Percentiles rank a stretch among this genome's conserved stretches.
These are phyloP conservation scores for Chloropsis cyanopogon DNA, from an alignment of 2,113 vertebrate genomes.

Conservation along the genomic window DNA sequence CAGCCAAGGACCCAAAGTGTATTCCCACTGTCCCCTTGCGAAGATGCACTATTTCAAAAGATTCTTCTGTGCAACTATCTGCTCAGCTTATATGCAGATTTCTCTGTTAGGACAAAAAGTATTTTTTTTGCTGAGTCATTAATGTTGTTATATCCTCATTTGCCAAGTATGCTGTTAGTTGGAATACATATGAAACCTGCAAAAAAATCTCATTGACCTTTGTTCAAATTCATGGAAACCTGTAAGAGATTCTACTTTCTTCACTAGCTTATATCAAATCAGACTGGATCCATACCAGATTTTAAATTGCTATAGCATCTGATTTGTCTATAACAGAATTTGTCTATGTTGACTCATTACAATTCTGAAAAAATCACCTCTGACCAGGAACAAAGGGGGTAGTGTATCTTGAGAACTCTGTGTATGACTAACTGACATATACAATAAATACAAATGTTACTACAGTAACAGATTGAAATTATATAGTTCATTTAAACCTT, in stretches of 20 bases:
- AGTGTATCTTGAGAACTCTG: constrained; percentile 57
- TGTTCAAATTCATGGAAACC: not conserved
- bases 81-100: not conserved
- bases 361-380: not conserved
- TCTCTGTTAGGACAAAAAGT: not conserved
- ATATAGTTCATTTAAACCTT: constrained; percentile 74
- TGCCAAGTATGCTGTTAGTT: not conserved
- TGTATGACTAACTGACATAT: constrained; percentile 75
- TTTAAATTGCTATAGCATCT: not conserved
- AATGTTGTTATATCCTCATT: not conserved
- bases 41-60: not conserved
- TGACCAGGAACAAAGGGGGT: constrained; percentile 55
- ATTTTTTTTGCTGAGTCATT: not conserved
- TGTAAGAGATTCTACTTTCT: not conserved
- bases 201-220: not conserved
- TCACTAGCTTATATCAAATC: not conserved
- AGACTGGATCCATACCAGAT: not conserved
- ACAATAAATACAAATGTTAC: constrained; percentile 72
- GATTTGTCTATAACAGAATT: not conserved
- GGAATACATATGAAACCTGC: not conserved
- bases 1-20: not conserved
- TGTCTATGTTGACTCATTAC: not conserved
- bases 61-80: not conserved
- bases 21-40: not conserved
- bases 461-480: constrained; percentile 62